Base-by-base conservation (phyloP, 1,140 invertebrate genomes). In the Trissolcus basalis region DNA sequence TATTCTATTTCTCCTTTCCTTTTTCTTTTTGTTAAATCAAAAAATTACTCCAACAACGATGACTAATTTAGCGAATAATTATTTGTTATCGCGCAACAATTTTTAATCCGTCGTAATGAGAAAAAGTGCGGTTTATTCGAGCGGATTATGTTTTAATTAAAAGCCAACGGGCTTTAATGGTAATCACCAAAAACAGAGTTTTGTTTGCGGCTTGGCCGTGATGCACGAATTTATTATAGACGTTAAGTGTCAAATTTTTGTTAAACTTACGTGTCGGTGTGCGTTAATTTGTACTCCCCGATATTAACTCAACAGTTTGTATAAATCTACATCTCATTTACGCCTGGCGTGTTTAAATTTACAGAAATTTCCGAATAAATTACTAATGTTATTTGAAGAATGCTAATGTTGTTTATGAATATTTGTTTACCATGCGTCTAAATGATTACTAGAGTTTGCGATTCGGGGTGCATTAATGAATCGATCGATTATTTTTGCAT, bases 61-160 rank as follows among this genome's bases (percentile, higher is more conserved):
- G 19, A 27, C 19, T 27, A 58, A 68, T 68, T 51, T 50, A 0
- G 0, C 2, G 36, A 27, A 45, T 60, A 59, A 60, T 69, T 69
- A 47, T 69, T 69, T 69, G 39, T 32, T 48, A 55, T 65, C 45
- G 50, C 27, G 47, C n/a, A 51, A 35, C 9, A 41, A 27, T 68
- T 51, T 51, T 51, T 68, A 59, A 68, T 53, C 43, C 15, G 6
- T 7, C 36, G 44, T 68, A 68, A 68, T 68, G 12, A 54, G 51
- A 59, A 69, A 51, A 47, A 59, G 32, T 8, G 36, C 11, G 13
- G 11, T 39, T 14, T 13, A 36, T 36, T 45, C 7, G 15, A 32
- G 36, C 12, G 44, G 50, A 61, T 60, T 69, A 69, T 69, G 39
- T 61, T 69, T 70, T 56, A 61, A 72, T 72, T 64, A 72, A 51